Conservation (phyloP, 1,140 invertebrate species). For the Nebria ingens region DNA sequence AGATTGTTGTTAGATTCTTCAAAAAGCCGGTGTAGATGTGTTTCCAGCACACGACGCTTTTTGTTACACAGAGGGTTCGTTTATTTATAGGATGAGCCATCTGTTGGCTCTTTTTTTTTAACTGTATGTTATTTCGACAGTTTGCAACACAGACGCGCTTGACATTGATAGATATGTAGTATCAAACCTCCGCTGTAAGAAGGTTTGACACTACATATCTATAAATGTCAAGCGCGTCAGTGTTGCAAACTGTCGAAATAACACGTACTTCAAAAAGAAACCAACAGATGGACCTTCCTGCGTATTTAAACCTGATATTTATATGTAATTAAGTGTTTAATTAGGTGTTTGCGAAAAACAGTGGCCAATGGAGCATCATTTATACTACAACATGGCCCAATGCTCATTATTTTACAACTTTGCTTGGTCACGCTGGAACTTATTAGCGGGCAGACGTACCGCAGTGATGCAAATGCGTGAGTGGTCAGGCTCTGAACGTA, state of each 20-base stretch:
- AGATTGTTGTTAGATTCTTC: slow-evolving; percentile 47
- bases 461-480: slow-evolving; percentile 66
- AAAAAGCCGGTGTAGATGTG: slow-evolving; percentile 70
- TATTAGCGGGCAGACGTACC: slow-evolving; percentile 47
- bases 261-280: too few relatives aligned
- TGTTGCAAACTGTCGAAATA: too few relatives aligned
- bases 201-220: too few relatives aligned
- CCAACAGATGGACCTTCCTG: too few relatives aligned
- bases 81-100: too few relatives aligned
- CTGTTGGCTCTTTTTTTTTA: too few relatives aligned
- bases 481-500: slow-evolving; percentile 13
- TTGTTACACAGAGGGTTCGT: slow-evolving; percentile 60
- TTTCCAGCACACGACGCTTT: slow-evolving; percentile 79
- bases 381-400: slow-evolving; percentile 75
- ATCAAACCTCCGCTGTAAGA: too few relatives aligned
- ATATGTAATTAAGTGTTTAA: background rate
- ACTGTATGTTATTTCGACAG: too few relatives aligned
- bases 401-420: slow-evolving; percentile 67
- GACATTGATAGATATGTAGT: too few relatives aligned
- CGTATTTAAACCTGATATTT: background rate
- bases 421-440: slow-evolving; percentile 84
- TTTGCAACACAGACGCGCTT: too few relatives aligned
- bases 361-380: slow-evolving; percentile 62
- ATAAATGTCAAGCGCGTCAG: too few relatives aligned
- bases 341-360: slow-evolving; percentile 55